Conservation (phyloP, 2,888 invertebrate species). For the Heliothis peltigera region DNA sequence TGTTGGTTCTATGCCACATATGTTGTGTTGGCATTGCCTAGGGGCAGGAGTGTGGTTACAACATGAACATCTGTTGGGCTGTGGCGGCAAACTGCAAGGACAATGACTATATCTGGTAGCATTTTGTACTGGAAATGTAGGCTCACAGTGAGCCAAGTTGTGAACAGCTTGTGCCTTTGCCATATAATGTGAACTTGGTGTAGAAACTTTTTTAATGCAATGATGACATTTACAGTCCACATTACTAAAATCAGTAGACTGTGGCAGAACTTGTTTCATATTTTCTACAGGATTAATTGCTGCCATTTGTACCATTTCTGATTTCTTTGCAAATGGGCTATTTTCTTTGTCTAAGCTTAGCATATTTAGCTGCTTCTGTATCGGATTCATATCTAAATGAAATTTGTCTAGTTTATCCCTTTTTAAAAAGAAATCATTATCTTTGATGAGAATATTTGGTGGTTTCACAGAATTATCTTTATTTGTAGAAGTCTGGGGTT, state of each 20-base stretch:
- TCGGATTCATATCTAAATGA: slow-evolving; percentile 58
- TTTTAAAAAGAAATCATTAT: slow-evolving; percentile 80
- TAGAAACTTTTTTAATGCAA: slow-evolving; percentile 65
- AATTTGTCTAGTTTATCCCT: slow-evolving; percentile 73
- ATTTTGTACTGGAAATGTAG: slow-evolving; percentile 34
- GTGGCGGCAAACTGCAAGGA: slow-evolving; percentile 53
- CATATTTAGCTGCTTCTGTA: slow-evolving; percentile 69
- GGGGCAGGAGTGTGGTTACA: slow-evolving; percentile 49
- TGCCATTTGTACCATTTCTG: slow-evolving; percentile 67
- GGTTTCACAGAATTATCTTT: slow-evolving; percentile 61
- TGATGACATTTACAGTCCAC: slow-evolving; percentile 76
- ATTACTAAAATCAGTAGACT: slow-evolving; percentile 22
- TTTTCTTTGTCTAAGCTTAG: slow-evolving; percentile 78
- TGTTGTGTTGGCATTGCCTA: slow-evolving; percentile 38
- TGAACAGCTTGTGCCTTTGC: slow-evolving; percentile 6
- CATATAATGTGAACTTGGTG: slow-evolving; percentile 7
- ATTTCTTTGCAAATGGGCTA: slow-evolving; percentile 69
- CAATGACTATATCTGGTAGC: slow-evolving; percentile 36
- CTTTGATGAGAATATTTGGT: slow-evolving; percentile 70
- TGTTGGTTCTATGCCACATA: slow-evolving; percentile 50
- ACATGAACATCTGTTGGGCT: slow-evolving; percentile 53
- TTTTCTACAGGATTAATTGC: slow-evolving; percentile 32
- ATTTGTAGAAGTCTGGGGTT: slow-evolving; percentile 66
- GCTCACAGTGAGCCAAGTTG: slow-evolving; percentile 3
- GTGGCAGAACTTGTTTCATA: slow-evolving; percentile 12